Base-by-base conservation (phyloP, 2,888 invertebrate species). In the Molanna angustata region DNA sequence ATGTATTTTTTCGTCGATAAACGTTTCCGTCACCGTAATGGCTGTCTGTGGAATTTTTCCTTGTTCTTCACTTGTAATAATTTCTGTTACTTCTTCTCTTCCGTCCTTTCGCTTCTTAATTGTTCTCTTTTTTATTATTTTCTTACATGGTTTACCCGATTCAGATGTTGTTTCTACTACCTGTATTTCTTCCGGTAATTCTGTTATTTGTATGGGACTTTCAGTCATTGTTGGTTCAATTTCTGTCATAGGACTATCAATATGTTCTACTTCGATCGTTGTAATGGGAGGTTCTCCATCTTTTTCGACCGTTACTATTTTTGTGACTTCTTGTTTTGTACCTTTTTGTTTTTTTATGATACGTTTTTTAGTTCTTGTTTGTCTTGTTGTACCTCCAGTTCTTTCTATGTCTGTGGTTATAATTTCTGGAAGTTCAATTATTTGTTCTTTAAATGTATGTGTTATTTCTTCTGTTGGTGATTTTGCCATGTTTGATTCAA, bases 31-130 rank as follows among this genome's bases (percentile, higher is more conserved):
- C 0, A 72, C 66, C 9, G 66, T 61, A 0, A 72, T 66, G 0
- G 67, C 69, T 0, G 68, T 70, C 1, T 68, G 61, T 0, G 71
- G 69, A 1, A 60, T 62, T 39, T 71, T 67, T 16, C 68, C 69
- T 2, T 74, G 70, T 46, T 70, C 68, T 56, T 74, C 67, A 13
- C 72, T 64, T 6, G 76, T 77, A 2, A 71, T 66, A 11, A 72
- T 72, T 62, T 72, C 73, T 1, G 78, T 74, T 6, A 73, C 65
- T 60, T 76, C 74, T 55, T 71, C 64, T 44, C 74, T 73, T 0
- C 64, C 63, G 1, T 72, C 77, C 44, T 68, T 70, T 52, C 65
- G 68, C 47, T 72, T 73, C 59, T 71, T 79, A 1, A 76, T 70
- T 2, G 70, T 67, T 1, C 74, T 73, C 54, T 70, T 78, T 2